These are phyloP conservation scores for Sminthopsis crassicaudata DNA, from an alignment of 2,113 vertebrate species.

Conservation along the genomic window DNA sequence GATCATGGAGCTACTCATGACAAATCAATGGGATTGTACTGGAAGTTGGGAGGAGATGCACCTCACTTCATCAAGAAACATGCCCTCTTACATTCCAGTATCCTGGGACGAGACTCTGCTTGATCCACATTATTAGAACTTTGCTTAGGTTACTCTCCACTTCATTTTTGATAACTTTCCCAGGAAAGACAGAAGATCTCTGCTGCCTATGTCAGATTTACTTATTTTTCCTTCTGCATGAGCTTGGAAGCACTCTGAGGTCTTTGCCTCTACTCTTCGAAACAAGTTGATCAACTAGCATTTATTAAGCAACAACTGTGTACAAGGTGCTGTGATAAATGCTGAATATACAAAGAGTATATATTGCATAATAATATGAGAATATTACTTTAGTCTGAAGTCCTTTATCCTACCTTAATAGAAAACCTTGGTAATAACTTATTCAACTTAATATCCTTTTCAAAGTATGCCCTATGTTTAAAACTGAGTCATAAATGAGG, in stretches of 20 bases:
- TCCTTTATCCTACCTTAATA: background rate
- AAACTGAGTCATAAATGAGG: background rate
- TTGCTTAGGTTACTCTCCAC: background rate
- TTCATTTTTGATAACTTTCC: background rate
- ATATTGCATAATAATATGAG: background rate
- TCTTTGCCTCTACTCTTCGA: too few relatives aligned
- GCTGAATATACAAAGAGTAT: background rate
- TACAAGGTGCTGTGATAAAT: background rate
- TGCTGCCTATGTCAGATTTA: background rate
- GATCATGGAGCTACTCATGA: too few relatives aligned
- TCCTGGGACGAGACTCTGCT: background rate
- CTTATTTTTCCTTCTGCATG: background rate
- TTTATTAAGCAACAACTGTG: background rate
- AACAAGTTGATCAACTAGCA: background rate
- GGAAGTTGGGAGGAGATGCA: background rate
- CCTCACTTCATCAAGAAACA: background rate
- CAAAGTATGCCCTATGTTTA: background rate
- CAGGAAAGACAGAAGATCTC: background rate
- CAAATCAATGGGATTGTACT: background rate
- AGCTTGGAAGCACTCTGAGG: background rate
- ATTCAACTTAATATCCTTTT: background rate
- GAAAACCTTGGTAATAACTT: background rate
- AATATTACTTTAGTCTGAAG: background rate
- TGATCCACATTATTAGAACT: background rate
- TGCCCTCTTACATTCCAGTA: background rate